phyloP scores from a whole-genome alignment of 2,888 invertebrate species.

The Germaria angustata region DNA sequence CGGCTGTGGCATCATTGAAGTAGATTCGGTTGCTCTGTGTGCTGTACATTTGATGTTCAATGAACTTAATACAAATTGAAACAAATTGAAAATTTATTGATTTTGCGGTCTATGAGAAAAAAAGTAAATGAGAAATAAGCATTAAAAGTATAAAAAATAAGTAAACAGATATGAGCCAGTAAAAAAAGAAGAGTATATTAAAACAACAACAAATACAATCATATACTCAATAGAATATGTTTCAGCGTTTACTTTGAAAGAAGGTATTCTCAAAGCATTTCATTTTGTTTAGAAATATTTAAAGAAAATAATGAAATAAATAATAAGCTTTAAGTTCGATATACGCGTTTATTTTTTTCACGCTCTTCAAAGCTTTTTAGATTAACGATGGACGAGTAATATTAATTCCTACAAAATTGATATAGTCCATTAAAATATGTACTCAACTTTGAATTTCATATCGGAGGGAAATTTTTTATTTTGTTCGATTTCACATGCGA shows the following conservation, averaged over 20 bases:
- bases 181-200: conserved; percentile 9
- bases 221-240: not conserved
- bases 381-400: too few species aligned
- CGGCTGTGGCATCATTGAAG: conserved; percentile 13
- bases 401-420: too few species aligned
- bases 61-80: conserved; percentile 67
- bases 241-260: not conserved
- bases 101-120: conserved; percentile 60
- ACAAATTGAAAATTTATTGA: conserved; percentile 67
- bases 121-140: conserved; percentile 48
- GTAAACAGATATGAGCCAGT: conserved; percentile 1
- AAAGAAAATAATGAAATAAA: too few species aligned
- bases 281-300: too few species aligned
- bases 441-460: too few species aligned
- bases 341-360: too few species aligned
- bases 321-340: too few species aligned
- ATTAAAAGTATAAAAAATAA: conserved; percentile 37
- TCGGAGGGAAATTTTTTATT: too few species aligned
- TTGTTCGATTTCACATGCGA: too few species aligned
- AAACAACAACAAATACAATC: conserved; percentile 19
- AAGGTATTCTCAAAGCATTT: not conserved
- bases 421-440: too few species aligned
- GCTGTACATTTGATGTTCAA: conserved; percentile 64
- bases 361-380: too few species aligned
- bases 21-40: conserved; percentile 29